Conservation (phyloP, 64 coral and sea anemone genomes). For the Porites lutea region DNA sequence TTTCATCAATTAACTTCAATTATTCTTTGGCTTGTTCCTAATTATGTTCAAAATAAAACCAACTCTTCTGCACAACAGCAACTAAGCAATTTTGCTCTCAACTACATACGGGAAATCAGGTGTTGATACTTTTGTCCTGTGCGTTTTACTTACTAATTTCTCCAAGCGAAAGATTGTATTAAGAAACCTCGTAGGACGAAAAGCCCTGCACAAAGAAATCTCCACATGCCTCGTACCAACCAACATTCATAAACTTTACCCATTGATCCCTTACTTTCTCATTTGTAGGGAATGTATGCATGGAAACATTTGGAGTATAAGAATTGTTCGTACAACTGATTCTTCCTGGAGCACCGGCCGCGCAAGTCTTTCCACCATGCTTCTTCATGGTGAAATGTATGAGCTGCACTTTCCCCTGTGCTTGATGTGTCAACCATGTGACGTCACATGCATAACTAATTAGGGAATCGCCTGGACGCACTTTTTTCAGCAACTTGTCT, state of each 20-base stretch:
- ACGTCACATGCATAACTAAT: constrained; percentile 38
- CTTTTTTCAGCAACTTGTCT: not conserved
- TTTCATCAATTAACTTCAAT: no score
- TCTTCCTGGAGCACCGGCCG: constrained; percentile 34
- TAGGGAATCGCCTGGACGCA: not conserved
- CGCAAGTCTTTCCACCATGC: constrained; percentile 43
- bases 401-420: not conserved
- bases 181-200: no score
- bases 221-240: no score
- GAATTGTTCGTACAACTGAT: constrained; percentile 45
- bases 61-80: no score
- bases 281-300: constrained; percentile 54
- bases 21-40: no score
- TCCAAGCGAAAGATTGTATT: no score
- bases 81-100: no score
- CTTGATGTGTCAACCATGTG: constrained; percentile 38
- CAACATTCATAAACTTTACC: constrained; percentile 49
- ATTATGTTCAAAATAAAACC: no score
- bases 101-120: no score
- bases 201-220: no score
- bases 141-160: no score
- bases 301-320: constrained; percentile 39
- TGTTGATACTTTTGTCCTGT: no score
- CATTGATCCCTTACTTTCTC: constrained; percentile 37
- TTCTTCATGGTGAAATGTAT: not conserved